phyloP scores from a whole-genome alignment of 2,888 invertebrate genomes.

The Oscheius sp. region DNA sequence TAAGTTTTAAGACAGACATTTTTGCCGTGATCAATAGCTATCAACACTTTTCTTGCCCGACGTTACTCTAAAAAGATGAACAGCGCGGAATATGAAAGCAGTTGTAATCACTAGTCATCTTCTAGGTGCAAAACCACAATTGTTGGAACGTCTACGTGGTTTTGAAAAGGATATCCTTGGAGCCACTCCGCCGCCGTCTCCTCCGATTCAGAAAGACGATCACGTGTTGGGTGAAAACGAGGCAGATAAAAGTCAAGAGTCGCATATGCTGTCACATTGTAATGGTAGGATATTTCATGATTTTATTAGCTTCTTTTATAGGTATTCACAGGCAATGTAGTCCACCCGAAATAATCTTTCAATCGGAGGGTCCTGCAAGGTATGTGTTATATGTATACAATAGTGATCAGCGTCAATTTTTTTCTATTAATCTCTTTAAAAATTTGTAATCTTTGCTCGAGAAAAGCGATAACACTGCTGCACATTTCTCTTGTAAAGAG shows the following conservation, averaged over 20 bases:
- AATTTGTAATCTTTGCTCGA: neutral
- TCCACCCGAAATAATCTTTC: conserved; percentile 23
- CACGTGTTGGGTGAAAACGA: neutral
- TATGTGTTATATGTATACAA: too few species aligned
- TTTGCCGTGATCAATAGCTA: neutral
- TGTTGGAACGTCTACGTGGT: conserved; percentile 87
- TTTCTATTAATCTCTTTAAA: neutral
- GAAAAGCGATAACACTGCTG: neutral
- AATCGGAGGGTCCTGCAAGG: conserved; percentile 8
- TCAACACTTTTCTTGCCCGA: too few species aligned
- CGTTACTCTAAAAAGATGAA: too few species aligned
- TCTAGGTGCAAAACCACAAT: conserved; percentile 83
- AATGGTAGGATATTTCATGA: neutral
- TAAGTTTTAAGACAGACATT: neutral
- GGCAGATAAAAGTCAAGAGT: conserved; percentile 4
- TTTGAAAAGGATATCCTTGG: conserved; percentile 71
- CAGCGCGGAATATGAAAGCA: too few species aligned
- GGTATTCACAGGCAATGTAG: conserved; percentile 7
- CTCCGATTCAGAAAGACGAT: conserved; percentile 27
- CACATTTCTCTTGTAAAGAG: neutral
- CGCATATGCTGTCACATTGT: conserved; percentile 13
- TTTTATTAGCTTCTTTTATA: neutral
- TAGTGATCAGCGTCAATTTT: neutral
- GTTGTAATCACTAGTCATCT: conserved; percentile 12
- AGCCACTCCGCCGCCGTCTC: conserved; percentile 28